Conservation (phyloP, 2,888 invertebrate genomes). For the Acronicta alni region DNA sequence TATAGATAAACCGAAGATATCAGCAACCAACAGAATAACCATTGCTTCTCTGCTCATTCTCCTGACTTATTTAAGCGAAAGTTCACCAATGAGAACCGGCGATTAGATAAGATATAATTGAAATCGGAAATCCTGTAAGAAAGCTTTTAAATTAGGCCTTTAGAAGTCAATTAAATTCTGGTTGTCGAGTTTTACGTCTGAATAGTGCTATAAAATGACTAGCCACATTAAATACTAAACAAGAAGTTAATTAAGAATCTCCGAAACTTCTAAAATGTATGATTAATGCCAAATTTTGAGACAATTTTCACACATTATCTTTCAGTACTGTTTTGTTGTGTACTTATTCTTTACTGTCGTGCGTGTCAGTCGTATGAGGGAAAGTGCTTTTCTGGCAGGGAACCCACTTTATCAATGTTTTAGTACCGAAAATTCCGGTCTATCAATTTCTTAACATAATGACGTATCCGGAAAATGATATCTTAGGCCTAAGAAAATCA, state of each 20-base stretch:
- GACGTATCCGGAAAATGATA: too few species aligned
- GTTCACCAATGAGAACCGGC: constrained; percentile 8
- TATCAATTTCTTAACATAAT: too few species aligned
- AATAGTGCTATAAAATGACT: constrained; percentile 5
- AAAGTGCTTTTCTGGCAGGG: too few species aligned
- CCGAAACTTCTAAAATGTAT: background rate
- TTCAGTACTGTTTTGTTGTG: background rate
- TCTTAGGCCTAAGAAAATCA: too few species aligned
- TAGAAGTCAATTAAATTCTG: constrained; percentile 1
- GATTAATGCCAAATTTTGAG: too few species aligned
- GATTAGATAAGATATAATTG: constrained; percentile 19
- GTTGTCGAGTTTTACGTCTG: background rate
- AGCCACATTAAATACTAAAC: background rate
- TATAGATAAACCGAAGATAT: too few species aligned
- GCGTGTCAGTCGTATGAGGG: too few species aligned
- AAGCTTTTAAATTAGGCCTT: constrained; percentile 10
- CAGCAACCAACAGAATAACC: too few species aligned
- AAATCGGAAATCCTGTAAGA: constrained; percentile 15
- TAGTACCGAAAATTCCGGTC: too few species aligned
- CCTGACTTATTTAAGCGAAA: background rate
- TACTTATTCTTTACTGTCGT: too few species aligned
- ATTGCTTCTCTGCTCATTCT: too few species aligned
- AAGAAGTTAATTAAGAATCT: background rate
- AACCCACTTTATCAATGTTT: too few species aligned
- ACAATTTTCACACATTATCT: constrained; percentile 4